Evolutionary conservation across 1,140 invertebrate genomes (phyloP), one percentile per base, ranked within the genome.

Genomic region (Lepidotrigona ventralis): DNA sequence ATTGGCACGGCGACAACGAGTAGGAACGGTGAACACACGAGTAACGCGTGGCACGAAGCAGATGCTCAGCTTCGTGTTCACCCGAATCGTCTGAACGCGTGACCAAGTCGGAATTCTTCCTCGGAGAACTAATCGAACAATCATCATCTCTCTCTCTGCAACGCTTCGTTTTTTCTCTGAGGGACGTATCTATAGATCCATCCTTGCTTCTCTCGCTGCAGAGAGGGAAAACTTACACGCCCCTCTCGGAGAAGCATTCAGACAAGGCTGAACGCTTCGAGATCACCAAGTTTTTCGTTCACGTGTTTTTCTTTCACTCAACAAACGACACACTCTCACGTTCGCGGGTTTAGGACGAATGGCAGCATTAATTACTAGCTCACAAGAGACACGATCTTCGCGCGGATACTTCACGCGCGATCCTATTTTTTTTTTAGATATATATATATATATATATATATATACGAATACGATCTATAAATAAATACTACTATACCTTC

Each of bases 401-500:
- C 9, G 15, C 56, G 21, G 29, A 58, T 23, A 80, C 76, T 73
- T 79, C 8, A 17, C 75, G 63, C 74, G 60, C 1, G 21, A 33
- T 53, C n/a, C 39, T 85, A 53, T 29, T 46, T 29, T 39, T 39
- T 39, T 39, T 39, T 5, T 39, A n/a, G n/a, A n/a, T 39, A 33
- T 33, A 33, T 33, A 33, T 33, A 33, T 33, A 2, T 33, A 33
- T 33, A 33, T 33, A 33, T 8, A 39, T 39, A 39, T 39, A 63
- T 78, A 88, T 71, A 82, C 64, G 77, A 72, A 83, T 85, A 75
- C 63, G 23, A 64, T 72, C 84, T 88, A 88, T 91, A 91, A 93
- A 93, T 93, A 92, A 93, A 92, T 93, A 92, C 90, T 92, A 93
- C 70, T 63, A 39, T 46, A 9, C 73, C 88, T 39, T 88, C 89